Evolutionary conservation across 2,797 vertebrate genomes (phyloP).

Genomic region (Enteromius viviparus): DNA sequence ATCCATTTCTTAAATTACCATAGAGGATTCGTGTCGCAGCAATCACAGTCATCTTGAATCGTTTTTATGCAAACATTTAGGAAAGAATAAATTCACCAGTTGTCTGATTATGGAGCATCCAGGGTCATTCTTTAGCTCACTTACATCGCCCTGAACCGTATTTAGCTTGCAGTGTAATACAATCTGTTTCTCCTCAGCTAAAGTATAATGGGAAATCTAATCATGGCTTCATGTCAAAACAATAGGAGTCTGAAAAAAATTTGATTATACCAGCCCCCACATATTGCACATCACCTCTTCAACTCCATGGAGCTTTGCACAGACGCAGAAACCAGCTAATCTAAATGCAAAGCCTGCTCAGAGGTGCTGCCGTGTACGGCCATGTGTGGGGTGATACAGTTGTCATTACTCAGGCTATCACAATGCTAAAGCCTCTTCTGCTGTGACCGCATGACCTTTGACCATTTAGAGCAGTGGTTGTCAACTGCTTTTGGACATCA

Average conservation of each 20-base stretch:
- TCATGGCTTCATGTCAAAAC: constrained; percentile 53
- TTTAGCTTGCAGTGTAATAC: constrained; percentile 53
- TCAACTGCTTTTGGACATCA: neutral
- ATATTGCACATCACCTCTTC: constrained; percentile 31
- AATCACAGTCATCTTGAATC: neutral
- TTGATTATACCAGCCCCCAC: constrained; percentile 43
- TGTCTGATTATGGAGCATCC: constrained; percentile 41
- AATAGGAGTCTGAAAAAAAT: constrained; percentile 42
- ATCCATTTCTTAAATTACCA: constrained; percentile 10
- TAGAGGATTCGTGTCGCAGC: neutral
- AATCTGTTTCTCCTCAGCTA: constrained; percentile 50
- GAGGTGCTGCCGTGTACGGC: constrained; percentile 36
- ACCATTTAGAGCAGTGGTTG: neutral
- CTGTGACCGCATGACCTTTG: constrained; percentile 42
- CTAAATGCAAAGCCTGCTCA: constrained; percentile 41
- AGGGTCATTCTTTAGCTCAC: constrained; percentile 54
- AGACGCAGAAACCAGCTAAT: constrained; percentile 40
- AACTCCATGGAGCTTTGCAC: constrained; percentile 20
- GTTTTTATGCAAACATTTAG: constrained; percentile 16
- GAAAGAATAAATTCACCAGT: constrained; percentile 5
- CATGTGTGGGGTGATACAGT: constrained; percentile 31
- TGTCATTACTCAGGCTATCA: constrained; percentile 43
- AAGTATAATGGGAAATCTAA: constrained; percentile 56
- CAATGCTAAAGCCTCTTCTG: constrained; percentile 48
- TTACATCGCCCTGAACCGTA: constrained; percentile 34